A percentile compares a stretch with the other conserved stretches of the same genome.
phyloP scores from a whole-genome alignment of 2,888 invertebrate species.

The Dolomedes plantarius region DNA sequence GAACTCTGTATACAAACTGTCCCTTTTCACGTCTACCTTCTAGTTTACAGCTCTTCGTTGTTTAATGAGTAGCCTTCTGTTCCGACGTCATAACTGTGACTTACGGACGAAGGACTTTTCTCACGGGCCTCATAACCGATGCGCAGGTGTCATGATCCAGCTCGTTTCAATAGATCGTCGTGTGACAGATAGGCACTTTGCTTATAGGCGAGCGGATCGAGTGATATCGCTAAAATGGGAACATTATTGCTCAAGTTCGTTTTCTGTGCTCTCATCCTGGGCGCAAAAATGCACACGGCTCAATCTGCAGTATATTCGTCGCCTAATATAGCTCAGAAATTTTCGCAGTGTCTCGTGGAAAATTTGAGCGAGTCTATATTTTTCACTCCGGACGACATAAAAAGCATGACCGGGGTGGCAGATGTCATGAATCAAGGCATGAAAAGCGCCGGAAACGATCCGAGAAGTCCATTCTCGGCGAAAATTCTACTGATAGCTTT shows the following conservation, averaged over 20 bases:
- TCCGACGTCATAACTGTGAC: not conserved
- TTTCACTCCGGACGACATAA: not conserved
- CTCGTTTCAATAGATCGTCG: not conserved
- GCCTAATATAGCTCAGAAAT: not conserved
- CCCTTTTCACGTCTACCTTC: not conserved
- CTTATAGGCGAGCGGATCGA: no score
- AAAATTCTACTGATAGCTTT: not conserved
- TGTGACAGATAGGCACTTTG: no score
- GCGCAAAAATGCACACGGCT: not conserved
- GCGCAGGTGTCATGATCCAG: not conserved
- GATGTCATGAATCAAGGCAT: not conserved
- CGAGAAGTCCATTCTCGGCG: no score
- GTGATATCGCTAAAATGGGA: no score
- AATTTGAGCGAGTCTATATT: not conserved
- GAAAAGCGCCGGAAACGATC: not conserved
- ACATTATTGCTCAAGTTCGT: not conserved
- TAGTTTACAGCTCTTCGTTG: not conserved
- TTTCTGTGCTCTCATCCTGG: not conserved
- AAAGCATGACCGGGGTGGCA: not conserved
- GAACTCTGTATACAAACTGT: no score
- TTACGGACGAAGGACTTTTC: not conserved
- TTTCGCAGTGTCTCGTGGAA: not conserved
- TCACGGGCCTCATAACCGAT: not conserved
- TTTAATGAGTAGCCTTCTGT: not conserved
- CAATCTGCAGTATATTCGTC: not conserved